phyloP scores from a whole-genome alignment of 2,797 vertebrate species.

The Notoglanidium macrostoma region DNA sequence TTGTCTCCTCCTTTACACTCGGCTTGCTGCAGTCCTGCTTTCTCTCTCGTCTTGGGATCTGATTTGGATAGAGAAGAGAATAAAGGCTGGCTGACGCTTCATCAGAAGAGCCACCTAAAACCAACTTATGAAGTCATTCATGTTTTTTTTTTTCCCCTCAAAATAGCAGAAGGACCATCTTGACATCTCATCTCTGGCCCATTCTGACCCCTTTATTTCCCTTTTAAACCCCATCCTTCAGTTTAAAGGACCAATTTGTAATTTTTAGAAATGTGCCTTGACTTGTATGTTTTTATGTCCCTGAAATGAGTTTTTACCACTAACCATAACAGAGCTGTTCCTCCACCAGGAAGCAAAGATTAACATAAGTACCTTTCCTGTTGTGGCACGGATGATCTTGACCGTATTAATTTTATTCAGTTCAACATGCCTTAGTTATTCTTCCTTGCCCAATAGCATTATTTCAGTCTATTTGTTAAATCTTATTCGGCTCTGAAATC shows the following conservation, averaged over 20 bases:
- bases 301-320: not conserved
- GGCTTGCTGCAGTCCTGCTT: not conserved
- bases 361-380: not conserved
- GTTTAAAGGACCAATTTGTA: not conserved
- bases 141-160: not conserved
- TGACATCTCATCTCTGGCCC: too few species aligned
- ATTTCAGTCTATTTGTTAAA: not conserved
- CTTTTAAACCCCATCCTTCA: not conserved
- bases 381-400: not conserved
- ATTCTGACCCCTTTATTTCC: not conserved
- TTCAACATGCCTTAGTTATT: not conserved
- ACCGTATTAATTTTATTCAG: not conserved
- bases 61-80: not conserved
- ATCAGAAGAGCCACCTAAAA: not conserved
- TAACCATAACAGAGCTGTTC: not conserved
- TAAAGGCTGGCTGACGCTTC: not conserved
- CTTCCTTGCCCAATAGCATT: not conserved
- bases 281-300: not conserved
- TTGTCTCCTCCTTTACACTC: not conserved
- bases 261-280: not conserved
- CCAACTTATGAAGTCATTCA: not conserved
- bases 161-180: not conserved
- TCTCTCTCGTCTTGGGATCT: not conserved
- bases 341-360: not conserved
- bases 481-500: not conserved